A percentile compares a stretch with the other conserved stretches of the same genome.
phyloP scores from a whole-genome alignment of 2,888 invertebrate species.

The Zaprionus obscuricornis region DNA sequence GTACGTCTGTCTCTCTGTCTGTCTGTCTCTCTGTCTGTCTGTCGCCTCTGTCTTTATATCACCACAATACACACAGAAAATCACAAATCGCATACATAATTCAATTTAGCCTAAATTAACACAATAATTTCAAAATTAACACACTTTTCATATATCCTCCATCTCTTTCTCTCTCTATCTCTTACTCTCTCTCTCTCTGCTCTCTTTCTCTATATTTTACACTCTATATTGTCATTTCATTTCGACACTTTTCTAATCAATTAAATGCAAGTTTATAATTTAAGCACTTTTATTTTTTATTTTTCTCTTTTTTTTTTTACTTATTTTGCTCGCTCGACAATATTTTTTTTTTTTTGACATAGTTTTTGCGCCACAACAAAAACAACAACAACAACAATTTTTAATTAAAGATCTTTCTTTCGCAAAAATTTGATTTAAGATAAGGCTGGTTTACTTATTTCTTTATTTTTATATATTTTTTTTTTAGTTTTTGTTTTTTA shows the following conservation, averaged over 20 bases:
- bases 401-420: slow-evolving; percentile 2
- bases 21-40: too few species aligned
- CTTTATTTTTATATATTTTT: neutral
- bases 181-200: too few species aligned
- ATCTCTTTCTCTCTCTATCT: too few species aligned
- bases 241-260: slow-evolving; percentile 26
- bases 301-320: neutral
- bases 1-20: too few species aligned
- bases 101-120: slow-evolving; percentile 32
- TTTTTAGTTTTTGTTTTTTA: neutral
- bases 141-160: too few species aligned
- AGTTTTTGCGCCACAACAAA: slow-evolving; percentile 19
- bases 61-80: neutral
- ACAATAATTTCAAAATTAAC: slow-evolving; percentile 39
- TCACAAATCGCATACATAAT: slow-evolving; percentile 40
- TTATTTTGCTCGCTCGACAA: too few species aligned
- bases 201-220: neutral
- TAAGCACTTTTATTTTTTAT: slow-evolving; percentile 1
- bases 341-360: slow-evolving; percentile 19
- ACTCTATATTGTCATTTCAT: neutral
- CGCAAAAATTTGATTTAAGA: slow-evolving; percentile 14
- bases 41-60: too few species aligned
- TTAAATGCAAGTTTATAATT: slow-evolving; percentile 23
- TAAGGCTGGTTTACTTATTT: slow-evolving; percentile 9
- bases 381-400: too few species aligned